phyloP scores from a whole-genome alignment of 2,888 invertebrate genomes.

The Pegoplata infirma region DNA sequence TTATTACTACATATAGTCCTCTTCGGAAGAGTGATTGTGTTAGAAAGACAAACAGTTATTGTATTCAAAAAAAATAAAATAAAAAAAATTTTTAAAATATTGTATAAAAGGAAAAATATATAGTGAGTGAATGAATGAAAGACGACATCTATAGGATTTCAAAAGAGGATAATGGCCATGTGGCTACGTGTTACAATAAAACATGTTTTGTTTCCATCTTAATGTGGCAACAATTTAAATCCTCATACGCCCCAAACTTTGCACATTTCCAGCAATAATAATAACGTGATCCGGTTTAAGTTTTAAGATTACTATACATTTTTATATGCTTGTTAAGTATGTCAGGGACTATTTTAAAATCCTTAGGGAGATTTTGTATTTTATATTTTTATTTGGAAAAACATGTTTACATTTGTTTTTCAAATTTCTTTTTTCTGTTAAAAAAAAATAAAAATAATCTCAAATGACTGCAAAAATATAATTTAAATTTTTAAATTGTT shows the following conservation, averaged over 20 bases:
- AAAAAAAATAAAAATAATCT: no score
- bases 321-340: constrained; percentile 12
- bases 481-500: background rate
- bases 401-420: constrained; percentile 19
- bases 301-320: constrained; percentile 8
- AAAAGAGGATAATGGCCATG: constrained; percentile 39
- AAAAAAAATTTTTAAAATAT: background rate
- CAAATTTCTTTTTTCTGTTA: background rate
- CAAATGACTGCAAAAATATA: background rate
- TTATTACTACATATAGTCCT: constrained; percentile 33
- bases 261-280: background rate
- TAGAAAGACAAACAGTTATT: constrained; percentile 45
- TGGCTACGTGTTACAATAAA: constrained; percentile 47
- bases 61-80: constrained; percentile 1
- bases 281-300: constrained; percentile 29
- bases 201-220: constrained; percentile 27
- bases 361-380: background rate
- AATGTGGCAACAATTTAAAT: constrained; percentile 27
- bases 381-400: background rate
- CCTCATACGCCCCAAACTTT: background rate
- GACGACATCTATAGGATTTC: constrained; percentile 22
- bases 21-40: constrained; percentile 26
- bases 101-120: background rate
- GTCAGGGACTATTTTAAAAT: constrained; percentile 9
- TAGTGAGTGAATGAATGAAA: constrained; percentile 3